Percentiles rank a stretch among this genome's conserved stretches.
These are phyloP conservation scores for Vicugna pacos DNA, from an alignment of 2,113 vertebrate genomes.

Conservation along the genomic window DNA sequence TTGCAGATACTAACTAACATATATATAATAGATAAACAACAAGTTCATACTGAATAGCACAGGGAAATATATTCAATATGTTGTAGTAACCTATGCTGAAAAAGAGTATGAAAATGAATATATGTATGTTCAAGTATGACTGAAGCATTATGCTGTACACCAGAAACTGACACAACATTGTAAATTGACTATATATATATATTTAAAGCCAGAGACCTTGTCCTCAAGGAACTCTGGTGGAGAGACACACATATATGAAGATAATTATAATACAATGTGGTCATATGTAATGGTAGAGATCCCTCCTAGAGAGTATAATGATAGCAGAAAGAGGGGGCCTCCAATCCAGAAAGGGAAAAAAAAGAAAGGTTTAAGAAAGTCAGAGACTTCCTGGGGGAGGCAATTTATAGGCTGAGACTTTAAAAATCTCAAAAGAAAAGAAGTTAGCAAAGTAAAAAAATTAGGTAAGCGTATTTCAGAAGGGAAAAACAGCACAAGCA, in stretches of 20 bases:
- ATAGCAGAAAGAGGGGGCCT: not conserved
- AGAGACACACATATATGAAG: not conserved
- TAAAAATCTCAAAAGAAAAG: conserved; percentile 26
- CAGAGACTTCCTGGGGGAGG: not conserved
- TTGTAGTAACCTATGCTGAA: too few species aligned
- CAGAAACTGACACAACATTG: too few species aligned
- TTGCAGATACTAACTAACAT: too few species aligned
- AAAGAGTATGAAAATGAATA: too few species aligned
- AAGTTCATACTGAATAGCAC: too few species aligned
- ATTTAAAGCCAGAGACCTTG: not conserved
- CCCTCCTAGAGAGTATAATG: not conserved
- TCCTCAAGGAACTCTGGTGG: not conserved
- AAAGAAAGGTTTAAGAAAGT: not conserved
- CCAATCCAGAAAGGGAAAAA: conserved; percentile 16
- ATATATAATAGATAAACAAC: too few species aligned
- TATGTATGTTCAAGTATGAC: too few species aligned
- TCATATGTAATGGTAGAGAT: not conserved
- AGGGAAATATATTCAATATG: too few species aligned
- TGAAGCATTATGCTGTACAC: too few species aligned
- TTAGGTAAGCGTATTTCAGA: not conserved
- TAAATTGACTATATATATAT: too few species aligned
- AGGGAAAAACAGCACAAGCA: not conserved
- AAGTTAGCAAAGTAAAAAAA: conserved; percentile 53
- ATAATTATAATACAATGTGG: conserved; percentile 16
- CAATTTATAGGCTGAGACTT: conserved; percentile 2